Evolutionary conservation across 2,888 invertebrate genomes (phyloP), one percentile per base, ranked within the genome.

Genomic region (Ptychoptera albimana): DNA sequence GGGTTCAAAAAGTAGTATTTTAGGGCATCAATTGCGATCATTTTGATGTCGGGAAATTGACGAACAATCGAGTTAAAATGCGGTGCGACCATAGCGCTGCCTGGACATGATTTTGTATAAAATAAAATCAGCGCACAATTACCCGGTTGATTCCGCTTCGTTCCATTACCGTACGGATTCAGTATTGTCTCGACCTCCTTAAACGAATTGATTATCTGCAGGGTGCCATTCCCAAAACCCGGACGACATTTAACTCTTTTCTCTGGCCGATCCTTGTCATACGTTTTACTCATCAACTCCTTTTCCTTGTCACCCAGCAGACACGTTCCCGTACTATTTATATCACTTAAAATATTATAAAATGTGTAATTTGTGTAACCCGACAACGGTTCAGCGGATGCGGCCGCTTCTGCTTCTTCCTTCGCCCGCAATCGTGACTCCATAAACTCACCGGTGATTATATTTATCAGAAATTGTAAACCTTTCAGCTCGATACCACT

Each of bases 1-100:
- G 89, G 85, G 65, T 89, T 92, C 42, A 89, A 84, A 48, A 82
- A 77, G 57, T 81, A 79, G 55, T 83, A 78, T 58, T 78, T 78
- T 53, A 84, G 73, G 2, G 92, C 89, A 70, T 97, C 92, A 13
- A 96, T 77, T 2, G 87, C 94, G 9, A 89, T 82, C 61, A 92
- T 76, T 65, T 83, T 82, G 1, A 97, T 71, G 53, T 80, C 78
- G 2, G 91, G 88, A 64, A 86, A 96, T 4, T 83, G 78, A 55
- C 87, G 71, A 1, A 92, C 84, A 23, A 96, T 61, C 1, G 92
- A 86, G 69, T 96, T 96, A 56, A 82, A 89, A 59, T 88, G 79
- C 7, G 88, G 88, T 1, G 92, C 93, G 8, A 89, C 84, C 58
- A 81, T 75, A 13, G 87, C 85, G 55, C 92, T 91, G 56, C 92